Conservation (phyloP, 2,113 vertebrate species). For the Boulengeromyrus knoepffleri region DNA sequence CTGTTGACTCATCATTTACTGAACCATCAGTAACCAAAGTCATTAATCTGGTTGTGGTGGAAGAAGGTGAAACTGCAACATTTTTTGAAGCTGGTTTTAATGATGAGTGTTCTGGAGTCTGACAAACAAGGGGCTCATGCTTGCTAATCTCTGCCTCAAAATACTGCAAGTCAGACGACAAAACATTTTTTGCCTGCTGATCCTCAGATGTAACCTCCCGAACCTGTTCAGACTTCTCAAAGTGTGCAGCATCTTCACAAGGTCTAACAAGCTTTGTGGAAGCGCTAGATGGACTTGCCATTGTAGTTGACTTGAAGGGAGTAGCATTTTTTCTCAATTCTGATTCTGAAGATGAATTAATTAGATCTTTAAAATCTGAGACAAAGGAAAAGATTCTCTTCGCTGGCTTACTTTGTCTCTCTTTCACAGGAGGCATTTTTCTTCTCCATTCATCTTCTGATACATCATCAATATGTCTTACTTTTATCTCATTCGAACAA, state of each 20-base stretch:
- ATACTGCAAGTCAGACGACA: slow-evolving; percentile 53
- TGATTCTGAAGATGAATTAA: slow-evolving; percentile 49
- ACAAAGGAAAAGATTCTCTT: slow-evolving; percentile 71
- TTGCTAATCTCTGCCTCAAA: slow-evolving; percentile 57
- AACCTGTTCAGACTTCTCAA: slow-evolving; percentile 18
- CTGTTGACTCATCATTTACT: slow-evolving; percentile 19
- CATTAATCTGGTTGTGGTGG: slow-evolving; percentile 27
- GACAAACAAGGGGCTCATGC: slow-evolving; percentile 40
- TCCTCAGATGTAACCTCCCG: slow-evolving; percentile 21
- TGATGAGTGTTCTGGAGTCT: slow-evolving; percentile 30
- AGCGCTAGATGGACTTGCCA: background rate
- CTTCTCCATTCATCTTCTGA: slow-evolving; percentile 63
- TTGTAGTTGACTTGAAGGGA: slow-evolving; percentile 15
- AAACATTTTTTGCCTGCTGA: slow-evolving; percentile 44
- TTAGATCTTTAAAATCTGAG: slow-evolving; percentile 65
- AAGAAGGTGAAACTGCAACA: slow-evolving; percentile 45
- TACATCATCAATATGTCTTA: slow-evolving; percentile 59
- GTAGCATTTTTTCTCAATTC: slow-evolving; percentile 47
- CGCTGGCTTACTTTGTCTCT: slow-evolving; percentile 57
- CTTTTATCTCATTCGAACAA: slow-evolving; percentile 49
- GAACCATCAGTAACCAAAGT: slow-evolving; percentile 6
- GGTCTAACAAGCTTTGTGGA: slow-evolving; percentile 21
- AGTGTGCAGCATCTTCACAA: slow-evolving; percentile 25
- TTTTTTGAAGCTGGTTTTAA: slow-evolving; percentile 24
- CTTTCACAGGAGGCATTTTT: slow-evolving; percentile 55